phyloP scores from a whole-genome alignment of 2,888 invertebrate species.

The Drosophila ustulata region DNA sequence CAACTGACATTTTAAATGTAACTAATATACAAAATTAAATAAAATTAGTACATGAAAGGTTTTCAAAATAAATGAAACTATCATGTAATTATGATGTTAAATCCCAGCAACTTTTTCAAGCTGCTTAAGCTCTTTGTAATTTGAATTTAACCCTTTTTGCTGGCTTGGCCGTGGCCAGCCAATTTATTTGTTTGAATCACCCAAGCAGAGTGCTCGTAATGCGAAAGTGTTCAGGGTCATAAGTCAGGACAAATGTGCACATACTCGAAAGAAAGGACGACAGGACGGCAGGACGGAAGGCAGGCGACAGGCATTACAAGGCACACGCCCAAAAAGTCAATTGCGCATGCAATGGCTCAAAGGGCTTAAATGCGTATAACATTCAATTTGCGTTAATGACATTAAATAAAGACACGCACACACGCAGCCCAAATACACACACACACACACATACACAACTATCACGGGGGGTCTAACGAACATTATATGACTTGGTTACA shows the following conservation, averaged over 20 bases:
- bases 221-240: conserved; percentile 32
- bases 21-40: no score
- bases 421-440: neutral
- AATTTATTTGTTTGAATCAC: conserved; percentile 29
- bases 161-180: neutral
- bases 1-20: no score
- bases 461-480: conserved; percentile 11
- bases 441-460: conserved; percentile 11
- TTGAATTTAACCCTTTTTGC: neutral
- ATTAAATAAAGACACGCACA: conserved; percentile 71
- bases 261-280: neutral
- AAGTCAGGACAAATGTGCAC: conserved; percentile 41
- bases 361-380: conserved; percentile 71
- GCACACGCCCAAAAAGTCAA: conserved; percentile 60
- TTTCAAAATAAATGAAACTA: neutral
- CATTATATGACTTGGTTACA: conserved; percentile 48
- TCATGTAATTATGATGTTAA: neutral
- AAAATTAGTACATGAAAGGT: neutral
- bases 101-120: neutral
- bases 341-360: conserved; percentile 76
- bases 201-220: conserved; percentile 21
- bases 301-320: conserved; percentile 15
- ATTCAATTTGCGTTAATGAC: conserved; percentile 80
- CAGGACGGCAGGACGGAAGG: no score
- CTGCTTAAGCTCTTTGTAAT: conserved; percentile 14